A percentile compares a stretch with the other conserved stretches of the same genome.
Conservation (phyloP, 2,113 vertebrate genomes). For the Leptobrachium ailaonicum region DNA sequence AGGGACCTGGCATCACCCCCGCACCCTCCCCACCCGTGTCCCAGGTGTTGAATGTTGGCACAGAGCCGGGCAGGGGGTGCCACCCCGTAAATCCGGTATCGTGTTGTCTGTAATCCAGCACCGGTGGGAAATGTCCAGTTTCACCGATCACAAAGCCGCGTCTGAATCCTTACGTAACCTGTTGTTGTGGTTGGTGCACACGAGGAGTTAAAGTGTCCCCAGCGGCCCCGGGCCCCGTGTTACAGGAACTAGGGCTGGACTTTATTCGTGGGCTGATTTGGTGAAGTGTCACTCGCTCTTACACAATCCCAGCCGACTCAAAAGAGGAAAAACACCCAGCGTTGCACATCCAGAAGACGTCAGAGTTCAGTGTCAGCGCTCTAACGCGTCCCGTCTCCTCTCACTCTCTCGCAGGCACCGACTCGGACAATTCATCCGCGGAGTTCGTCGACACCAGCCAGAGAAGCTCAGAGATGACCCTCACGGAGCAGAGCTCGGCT, state of each 20-base stretch:
- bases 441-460: slow-evolving; percentile 84
- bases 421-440: slow-evolving; percentile 90
- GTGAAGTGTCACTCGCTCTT: background rate
- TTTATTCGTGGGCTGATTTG: background rate
- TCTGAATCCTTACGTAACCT: no score
- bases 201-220: no score
- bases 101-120: no score
- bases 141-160: no score
- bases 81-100: no score
- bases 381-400: background rate
- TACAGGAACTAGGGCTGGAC: slow-evolving; percentile 3
- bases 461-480: slow-evolving; percentile 72
- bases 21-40: no score
- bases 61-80: no score
- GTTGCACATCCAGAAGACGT: background rate
- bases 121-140: no score
- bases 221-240: no score
- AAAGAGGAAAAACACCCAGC: background rate
- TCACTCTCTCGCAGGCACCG: slow-evolving; percentile 77
- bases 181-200: no score
- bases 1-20: no score
- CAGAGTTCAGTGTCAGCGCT: slow-evolving; percentile 15
- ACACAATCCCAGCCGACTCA: slow-evolving; percentile 1
- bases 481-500: slow-evolving; percentile 62
- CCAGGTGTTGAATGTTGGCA: no score